Evolutionary conservation across 2,113 vertebrate species (phyloP), one percentile per base, ranked within the genome.

Genomic region (Anser cygnoides): DNA sequence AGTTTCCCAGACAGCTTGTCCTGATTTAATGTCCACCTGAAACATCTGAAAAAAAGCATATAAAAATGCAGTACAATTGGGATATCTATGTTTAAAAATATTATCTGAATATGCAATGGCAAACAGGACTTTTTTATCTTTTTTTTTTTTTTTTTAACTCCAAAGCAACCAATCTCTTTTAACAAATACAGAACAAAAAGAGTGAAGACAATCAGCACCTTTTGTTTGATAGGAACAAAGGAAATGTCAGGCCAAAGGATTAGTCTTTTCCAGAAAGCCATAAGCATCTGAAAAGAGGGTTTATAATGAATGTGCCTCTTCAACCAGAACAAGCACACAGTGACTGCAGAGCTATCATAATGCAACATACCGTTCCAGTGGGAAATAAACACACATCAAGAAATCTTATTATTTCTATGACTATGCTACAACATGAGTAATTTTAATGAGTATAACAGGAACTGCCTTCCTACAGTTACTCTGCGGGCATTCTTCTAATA

Each of bases 321-420:
- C 91, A 97, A 75, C 79, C 95, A 97, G 93, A 97, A 96, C 84
- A 91, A 89, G 79, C 90, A 89, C 92, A 89, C 33, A 58, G 87
- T 4, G 31, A 83, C 66, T 78, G 89, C 86, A 95, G 94, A 94
- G 58, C 89, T 89, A 92, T 95, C 87, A 66, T 83, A 92, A 92
- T 71, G 46, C 52, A 95, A 90, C 81, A 94, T 54, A 80, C n/a
- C 1, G 9, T 93, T 83, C 92, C 95, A 68, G 44, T 93, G 95
- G 94, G 95, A 96, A 97, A 97, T 95, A 97, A 97, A 94, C 87
- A 85, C 80, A 75, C 67, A 90, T 96, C 95, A 95, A 90, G 94
- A 94, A 95, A 96, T 96, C 70, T 86, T 95, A 97, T 96, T 97
- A 97, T 97, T 93, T 95, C 86, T 59, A n/a, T 91, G 87, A 92